phyloP scores from a whole-genome alignment of 1,140 invertebrate species.

The Dendroctonus valens region DNA sequence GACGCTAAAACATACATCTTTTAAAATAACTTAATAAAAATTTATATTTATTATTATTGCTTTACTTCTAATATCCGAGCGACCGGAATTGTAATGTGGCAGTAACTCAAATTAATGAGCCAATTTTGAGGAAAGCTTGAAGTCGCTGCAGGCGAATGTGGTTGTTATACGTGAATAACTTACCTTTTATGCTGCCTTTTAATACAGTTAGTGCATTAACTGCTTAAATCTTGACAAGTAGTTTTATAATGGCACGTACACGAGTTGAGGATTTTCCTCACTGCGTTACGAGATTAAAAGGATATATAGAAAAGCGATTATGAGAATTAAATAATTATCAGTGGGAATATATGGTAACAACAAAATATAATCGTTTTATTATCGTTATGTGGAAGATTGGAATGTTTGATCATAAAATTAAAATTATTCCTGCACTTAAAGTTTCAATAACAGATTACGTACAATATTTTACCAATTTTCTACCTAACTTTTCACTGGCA shows the following conservation, averaged over 20 bases:
- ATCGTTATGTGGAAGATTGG: no score
- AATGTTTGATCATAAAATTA: no score
- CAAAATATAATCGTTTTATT: no score
- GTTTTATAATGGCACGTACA: background rate
- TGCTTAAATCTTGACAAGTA: constrained; percentile 10
- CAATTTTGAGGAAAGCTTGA: constrained; percentile 27
- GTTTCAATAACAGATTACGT: no score
- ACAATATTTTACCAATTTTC: no score
- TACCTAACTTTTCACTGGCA: no score
- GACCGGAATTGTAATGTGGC: constrained; percentile 24
- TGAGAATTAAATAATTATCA: no score
- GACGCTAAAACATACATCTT: background rate
- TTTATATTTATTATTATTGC: constrained; percentile 28
- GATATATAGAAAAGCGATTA: no score
- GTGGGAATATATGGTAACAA: no score
- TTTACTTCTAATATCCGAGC: constrained; percentile 13
- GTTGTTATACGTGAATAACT: constrained; percentile 20
- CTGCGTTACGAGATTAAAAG: no score
- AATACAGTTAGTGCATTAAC: constrained; percentile 7
- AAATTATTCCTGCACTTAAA: no score
- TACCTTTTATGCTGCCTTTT: constrained; percentile 10
- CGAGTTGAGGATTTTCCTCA: background rate
- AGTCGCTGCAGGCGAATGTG: constrained; percentile 14
- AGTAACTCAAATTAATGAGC: constrained; percentile 27
- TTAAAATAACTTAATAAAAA: constrained; percentile 6